Percentiles rank a stretch among this genome's conserved stretches.
These are phyloP conservation scores for Parnassius orleans DNA, from an alignment of 2,888 invertebrate genomes.

Conservation along the genomic window DNA sequence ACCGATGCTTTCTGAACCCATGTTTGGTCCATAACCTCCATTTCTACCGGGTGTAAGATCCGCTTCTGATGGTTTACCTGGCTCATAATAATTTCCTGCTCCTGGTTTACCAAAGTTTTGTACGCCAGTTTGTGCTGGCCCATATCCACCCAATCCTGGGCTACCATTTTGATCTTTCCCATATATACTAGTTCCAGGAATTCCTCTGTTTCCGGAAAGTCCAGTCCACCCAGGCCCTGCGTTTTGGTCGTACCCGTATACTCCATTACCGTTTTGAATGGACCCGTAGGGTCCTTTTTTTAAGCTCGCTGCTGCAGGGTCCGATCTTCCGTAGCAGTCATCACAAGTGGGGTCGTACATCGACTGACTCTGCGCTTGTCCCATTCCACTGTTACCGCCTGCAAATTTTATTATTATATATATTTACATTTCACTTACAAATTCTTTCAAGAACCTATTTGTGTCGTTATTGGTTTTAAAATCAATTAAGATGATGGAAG, in stretches of 20 bases:
- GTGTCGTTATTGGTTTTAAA: too few species aligned
- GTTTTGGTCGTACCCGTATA: slow-evolving; percentile 23
- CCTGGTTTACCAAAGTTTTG: slow-evolving; percentile 3
- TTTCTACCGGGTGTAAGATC: slow-evolving; percentile 2
- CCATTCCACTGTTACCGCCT: slow-evolving; percentile 92
- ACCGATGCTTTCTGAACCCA: slow-evolving; percentile 33
- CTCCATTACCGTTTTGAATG: slow-evolving; percentile 13
- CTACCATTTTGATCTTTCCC: slow-evolving; percentile 7
- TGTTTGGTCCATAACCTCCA: slow-evolving; percentile 22
- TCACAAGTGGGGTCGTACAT: slow-evolving; percentile 84
- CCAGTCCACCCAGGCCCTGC: slow-evolving; percentile 9
- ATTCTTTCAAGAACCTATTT: too few species aligned
- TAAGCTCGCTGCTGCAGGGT: slow-evolving; percentile 48
- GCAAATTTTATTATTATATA: slow-evolving; percentile 34
- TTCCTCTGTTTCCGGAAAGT: neutral
- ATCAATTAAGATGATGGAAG: too few species aligned
- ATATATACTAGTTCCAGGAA: neutral
- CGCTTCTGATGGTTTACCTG: slow-evolving; percentile 7
- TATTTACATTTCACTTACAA: too few species aligned
- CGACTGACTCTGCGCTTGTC: slow-evolving; percentile 93
- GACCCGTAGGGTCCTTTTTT: slow-evolving; percentile 38
- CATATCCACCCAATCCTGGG: slow-evolving; percentile 15
- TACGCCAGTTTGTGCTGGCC: slow-evolving; percentile 1
- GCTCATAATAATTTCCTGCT: slow-evolving; percentile 9
- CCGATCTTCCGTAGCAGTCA: slow-evolving; percentile 77